A percentile compares a stretch with the other conserved stretches of the same genome.
phyloP scores from a whole-genome alignment of 2,888 invertebrate species.

The Drosophila lacicola region DNA sequence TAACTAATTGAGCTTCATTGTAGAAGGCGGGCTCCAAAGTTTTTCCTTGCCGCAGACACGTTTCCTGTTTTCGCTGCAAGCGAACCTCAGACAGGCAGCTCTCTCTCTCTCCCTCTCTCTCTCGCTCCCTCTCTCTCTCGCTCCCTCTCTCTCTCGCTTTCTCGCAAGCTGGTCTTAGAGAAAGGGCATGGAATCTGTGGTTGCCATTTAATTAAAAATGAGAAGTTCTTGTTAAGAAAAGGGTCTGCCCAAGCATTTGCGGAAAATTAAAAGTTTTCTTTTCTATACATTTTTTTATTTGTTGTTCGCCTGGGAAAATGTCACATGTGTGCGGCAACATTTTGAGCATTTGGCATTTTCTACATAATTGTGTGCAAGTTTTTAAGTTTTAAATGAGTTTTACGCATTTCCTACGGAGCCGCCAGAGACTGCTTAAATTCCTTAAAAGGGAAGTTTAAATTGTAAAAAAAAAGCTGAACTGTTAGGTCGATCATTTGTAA shows the following conservation, averaged over 20 bases:
- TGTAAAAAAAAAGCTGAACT: neutral
- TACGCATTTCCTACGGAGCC: neutral
- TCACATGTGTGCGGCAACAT: constrained; percentile 55
- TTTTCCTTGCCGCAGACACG: constrained; percentile 52
- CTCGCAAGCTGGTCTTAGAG: neutral
- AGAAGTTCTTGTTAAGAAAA: constrained; percentile 75
- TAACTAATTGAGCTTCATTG: constrained; percentile 77
- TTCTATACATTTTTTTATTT: constrained; percentile 38
- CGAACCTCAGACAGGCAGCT: constrained; percentile 7
- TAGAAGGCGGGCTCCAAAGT: constrained; percentile 53
- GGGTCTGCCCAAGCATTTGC: constrained; percentile 63
- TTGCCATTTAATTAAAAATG: constrained; percentile 76
- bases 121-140: neutral
- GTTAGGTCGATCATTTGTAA: constrained; percentile 30
- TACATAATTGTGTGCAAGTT: constrained; percentile 51
- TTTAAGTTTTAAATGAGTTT: constrained; percentile 58
- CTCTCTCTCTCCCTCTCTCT: neutral
- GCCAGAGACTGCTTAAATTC: constrained; percentile 20
- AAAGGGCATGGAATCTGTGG: constrained; percentile 41
- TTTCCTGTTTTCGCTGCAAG: constrained; percentile 50
- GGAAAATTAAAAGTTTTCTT: constrained; percentile 76
- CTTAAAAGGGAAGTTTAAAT: neutral
- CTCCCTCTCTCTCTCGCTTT: neutral
- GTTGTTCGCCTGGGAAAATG: constrained; percentile 32
- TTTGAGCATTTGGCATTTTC: constrained; percentile 43